These are phyloP conservation scores for Drosophila willistoni DNA, from an alignment of 1,140 invertebrate species.

Conservation along the genomic window DNA sequence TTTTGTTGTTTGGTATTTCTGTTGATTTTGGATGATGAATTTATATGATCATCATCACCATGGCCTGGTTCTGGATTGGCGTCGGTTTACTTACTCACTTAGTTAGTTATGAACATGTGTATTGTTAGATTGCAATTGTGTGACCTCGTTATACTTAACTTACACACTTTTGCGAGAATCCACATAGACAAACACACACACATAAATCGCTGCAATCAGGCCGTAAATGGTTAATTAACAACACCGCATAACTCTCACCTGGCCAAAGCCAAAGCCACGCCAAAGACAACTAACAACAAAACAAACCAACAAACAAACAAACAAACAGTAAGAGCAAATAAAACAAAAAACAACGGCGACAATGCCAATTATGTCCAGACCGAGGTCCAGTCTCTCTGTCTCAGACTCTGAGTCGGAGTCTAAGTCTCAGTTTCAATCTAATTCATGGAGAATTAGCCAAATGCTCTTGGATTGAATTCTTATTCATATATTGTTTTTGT, in stretches of 20 bases:
- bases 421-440: constrained; percentile 50
- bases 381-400: constrained; percentile 60
- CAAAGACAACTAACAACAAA: constrained; percentile 50
- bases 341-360: constrained; percentile 40
- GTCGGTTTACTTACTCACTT: constrained; percentile 17
- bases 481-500: constrained; percentile 8
- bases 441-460: constrained; percentile 45
- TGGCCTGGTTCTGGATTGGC: constrained; percentile 47
- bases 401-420: constrained; percentile 37
- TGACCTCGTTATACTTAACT: constrained; percentile 57
- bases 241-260: constrained; percentile 79
- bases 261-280: constrained; percentile 42
- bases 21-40: constrained; percentile 17
- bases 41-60: constrained; percentile 25
- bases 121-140: constrained; percentile 15
- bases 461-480: constrained; percentile 13
- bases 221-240: constrained; percentile 80
- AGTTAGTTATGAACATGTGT: neutral
- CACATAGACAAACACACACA: constrained; percentile 4
- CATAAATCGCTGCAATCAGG: constrained; percentile 57
- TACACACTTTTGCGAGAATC: constrained; percentile 14
- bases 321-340: neutral
- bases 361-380: constrained; percentile 75
- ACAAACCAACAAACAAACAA: constrained; percentile 25
- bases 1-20: neutral